Base-by-base conservation (phyloP, 2,113 vertebrate genomes). In the Ardeotis arabs region DNA sequence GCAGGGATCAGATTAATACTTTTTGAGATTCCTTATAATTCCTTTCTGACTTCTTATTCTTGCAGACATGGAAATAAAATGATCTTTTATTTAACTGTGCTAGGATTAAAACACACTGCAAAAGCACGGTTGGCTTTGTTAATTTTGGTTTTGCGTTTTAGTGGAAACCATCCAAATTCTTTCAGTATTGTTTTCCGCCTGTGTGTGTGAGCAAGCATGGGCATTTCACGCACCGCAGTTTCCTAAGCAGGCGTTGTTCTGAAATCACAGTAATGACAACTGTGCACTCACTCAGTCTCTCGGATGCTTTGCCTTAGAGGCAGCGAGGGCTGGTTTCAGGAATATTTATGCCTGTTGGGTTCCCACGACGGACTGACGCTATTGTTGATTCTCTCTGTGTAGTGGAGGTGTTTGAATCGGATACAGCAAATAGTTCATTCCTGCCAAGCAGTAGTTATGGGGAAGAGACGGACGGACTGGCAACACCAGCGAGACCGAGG, bases 401-500 rank as follows among this genome's bases (percentile, higher is more conserved):
- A 99, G 99, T 97, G 94, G 99, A 99, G 72, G 98, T 98, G 74
- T 99, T 98, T 74, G 98, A 99, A 41, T 95, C 97, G 23, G 96
- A 96, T 20, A 49, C 98, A 37, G 92, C 95, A 24, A 95, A 68
- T 41, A 96, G 95, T 53, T 96, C 98, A 15, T 96, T 97, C 15
- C 96, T 98, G 70, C 96, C 95, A 19, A 94, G 95, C 25, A 94
- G 81, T 86, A 97, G 94, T 64, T 90, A 95, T 80, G 98, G 96
- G 96, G 98, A 98, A 13, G 95, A 94, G 24, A 62, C 62, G 8
- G 97, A 98, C 7, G 98, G 98, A 81, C 98, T 98, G 98, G 98
- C 98, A 96, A 98, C 99, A 82, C 99, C 99, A 76, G 98, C 98
- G 0, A 98, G 98, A 95, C 98, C 99, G 67, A 98, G 99, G 87